Evolutionary conservation across 1,140 invertebrate species (phyloP).

Genomic region (Cephus cinctus): DNA sequence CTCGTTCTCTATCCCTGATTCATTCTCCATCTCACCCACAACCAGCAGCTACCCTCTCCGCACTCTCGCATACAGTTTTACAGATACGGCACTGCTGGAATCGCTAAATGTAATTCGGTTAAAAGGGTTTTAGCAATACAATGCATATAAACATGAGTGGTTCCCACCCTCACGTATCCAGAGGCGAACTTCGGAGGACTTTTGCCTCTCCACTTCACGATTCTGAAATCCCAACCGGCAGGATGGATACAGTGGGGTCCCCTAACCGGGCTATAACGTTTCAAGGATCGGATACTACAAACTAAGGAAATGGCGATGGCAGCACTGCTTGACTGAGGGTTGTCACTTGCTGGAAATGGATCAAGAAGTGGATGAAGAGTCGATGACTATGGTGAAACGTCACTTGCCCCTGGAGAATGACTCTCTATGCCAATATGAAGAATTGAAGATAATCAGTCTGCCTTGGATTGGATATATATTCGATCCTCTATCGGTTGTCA

Average conservation of each 20-base stretch:
- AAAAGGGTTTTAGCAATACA: slow-evolving; percentile 57
- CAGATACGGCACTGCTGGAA: slow-evolving; percentile 41
- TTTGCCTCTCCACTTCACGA: slow-evolving; percentile 10
- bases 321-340: too few species aligned
- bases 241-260: slow-evolving; percentile 13
- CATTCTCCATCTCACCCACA: slow-evolving; percentile 8
- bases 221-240: slow-evolving; percentile 15
- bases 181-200: background rate
- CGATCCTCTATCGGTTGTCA: too few species aligned
- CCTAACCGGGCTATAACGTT: slow-evolving; percentile 24
- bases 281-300: slow-evolving; percentile 7
- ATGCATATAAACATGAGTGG: slow-evolving; percentile 55
- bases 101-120: slow-evolving; percentile 56
- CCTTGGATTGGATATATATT: too few species aligned
- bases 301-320: too few species aligned
- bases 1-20: slow-evolving; percentile 14
- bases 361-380: too few species aligned
- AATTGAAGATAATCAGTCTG: too few species aligned
- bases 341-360: too few species aligned
- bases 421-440: too few species aligned
- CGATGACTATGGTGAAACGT: too few species aligned
- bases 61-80: too few species aligned
- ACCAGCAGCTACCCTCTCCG: slow-evolving; percentile 9
- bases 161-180: slow-evolving; percentile 3
- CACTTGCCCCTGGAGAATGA: too few species aligned